phyloP scores from a whole-genome alignment of 2,888 invertebrate species.

The Calameuta idolon region DNA sequence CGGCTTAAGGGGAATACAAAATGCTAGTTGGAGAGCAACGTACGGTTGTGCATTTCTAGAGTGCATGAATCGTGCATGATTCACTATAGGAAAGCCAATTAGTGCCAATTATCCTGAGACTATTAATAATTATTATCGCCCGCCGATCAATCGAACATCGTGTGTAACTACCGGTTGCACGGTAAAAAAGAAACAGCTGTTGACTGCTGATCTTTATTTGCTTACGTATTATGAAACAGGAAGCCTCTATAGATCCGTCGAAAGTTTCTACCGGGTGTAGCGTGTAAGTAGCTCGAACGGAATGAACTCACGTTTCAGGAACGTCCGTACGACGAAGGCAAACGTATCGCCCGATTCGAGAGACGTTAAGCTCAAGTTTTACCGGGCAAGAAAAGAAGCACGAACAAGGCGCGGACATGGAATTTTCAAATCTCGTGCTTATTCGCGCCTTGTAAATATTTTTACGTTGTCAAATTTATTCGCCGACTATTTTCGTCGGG shows the following conservation, averaged over 20 bases:
- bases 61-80: not conserved
- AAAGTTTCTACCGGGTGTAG: not conserved
- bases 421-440: not conserved
- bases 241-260: not conserved
- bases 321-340: not conserved
- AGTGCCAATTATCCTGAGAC: not conserved
- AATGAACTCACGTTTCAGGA: not conserved
- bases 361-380: not conserved
- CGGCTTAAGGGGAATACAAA: not conserved
- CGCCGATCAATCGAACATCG: not conserved
- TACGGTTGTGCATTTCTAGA: not conserved
- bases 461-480: constrained; percentile 5
- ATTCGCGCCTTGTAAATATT: not conserved
- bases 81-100: not conserved
- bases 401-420: not conserved
- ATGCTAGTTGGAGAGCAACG: not conserved
- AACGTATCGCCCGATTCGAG: not conserved
- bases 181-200: not conserved
- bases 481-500: not conserved
- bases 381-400: not conserved
- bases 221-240: not conserved
- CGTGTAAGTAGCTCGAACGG: not conserved
- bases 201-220: not conserved
- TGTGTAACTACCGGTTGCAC: not conserved
- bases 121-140: not conserved